Percentiles rank a stretch among this genome's conserved stretches.
Conservation (phyloP, 2,888 invertebrate genomes). For the Xestobium rufovillosum region DNA sequence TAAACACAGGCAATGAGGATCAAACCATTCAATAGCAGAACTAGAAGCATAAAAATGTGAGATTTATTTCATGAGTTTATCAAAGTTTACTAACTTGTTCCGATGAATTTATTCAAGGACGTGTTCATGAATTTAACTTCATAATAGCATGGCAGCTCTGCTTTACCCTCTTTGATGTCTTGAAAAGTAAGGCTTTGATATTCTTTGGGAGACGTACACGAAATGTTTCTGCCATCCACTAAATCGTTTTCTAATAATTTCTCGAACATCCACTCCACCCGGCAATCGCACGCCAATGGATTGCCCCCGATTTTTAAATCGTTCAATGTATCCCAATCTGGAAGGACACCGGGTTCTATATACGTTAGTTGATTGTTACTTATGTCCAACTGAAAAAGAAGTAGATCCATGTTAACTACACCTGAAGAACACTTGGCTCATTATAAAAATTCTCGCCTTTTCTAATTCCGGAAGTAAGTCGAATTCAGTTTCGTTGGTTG, state of each 20-base stretch:
- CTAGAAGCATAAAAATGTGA: background rate
- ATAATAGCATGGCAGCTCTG: background rate
- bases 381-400: slow-evolving; percentile 54
- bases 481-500: too few relatives aligned
- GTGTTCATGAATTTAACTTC: too few relatives aligned
- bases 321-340: slow-evolving; percentile 63
- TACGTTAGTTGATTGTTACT: slow-evolving; percentile 63
- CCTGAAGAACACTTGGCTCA: too few relatives aligned
- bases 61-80: too few relatives aligned
- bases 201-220: background rate
- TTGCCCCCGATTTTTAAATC: slow-evolving; percentile 63
- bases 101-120: background rate
- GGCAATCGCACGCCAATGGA: slow-evolving; percentile 72
- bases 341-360: slow-evolving; percentile 56
- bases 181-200: background rate
- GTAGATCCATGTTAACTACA: too few relatives aligned
- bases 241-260: slow-evolving; percentile 41
- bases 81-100: slow-evolving; percentile 1
- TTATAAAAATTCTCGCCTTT: too few relatives aligned
- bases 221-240: background rate
- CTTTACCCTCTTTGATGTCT: background rate
- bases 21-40: background rate
- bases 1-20: background rate
- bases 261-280: slow-evolving; percentile 69
- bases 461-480: too few relatives aligned